Base-by-base conservation (phyloP, 2,888 invertebrate genomes). In the Eristalinus aeneus region DNA sequence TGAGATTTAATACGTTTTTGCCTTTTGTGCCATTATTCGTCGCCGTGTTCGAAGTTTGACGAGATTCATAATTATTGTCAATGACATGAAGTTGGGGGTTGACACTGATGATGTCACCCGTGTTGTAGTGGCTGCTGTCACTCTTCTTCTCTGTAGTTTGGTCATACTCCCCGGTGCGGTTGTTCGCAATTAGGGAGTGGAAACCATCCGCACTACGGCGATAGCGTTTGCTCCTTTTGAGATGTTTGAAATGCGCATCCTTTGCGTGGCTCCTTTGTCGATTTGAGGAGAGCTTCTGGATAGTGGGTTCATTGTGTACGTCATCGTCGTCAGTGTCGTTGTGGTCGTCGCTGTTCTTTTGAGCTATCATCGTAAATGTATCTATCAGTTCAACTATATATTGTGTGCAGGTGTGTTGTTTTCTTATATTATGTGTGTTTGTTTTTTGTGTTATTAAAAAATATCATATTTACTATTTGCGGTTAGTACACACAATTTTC, bases 1-100 rank as follows among this genome's bases (percentile, higher is more conserved):
- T 89, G 88, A 88, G 89, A 89, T 89, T 90, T 90, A 90, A 90
- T 90, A 90, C 89, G 85, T 89, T 90, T 90, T 91, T 89, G 90
- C 90, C 90, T 90, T 90, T 89, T 87, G 81, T 77, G 79, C 77
- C 65, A 81, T 85, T 88, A 79, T 81, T 88, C 88, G 76, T 81
- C 74, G 83, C 61, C 67, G 65, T 77, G 69, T 84, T 84, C 78
- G 84, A 81, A 86, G 78, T 83, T 87, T 87, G 87, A 87, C 75
- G 87, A 83, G 83, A 82, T 83, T 87, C 87, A 79, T 87, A 87
- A 87, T 83, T 87, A 83, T 83, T 82, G 86, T 74, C 74, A 78
- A 65, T 34, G 69, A 31, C 58, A 68, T 71, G 20, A 46, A 60
- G 61, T 46, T 12, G 78, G 67, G 69, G 67, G 69, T 60, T 83